These are phyloP conservation scores for Dipodomys stephensi DNA, from an alignment of 2,113 vertebrate species.

Conservation along the genomic window DNA sequence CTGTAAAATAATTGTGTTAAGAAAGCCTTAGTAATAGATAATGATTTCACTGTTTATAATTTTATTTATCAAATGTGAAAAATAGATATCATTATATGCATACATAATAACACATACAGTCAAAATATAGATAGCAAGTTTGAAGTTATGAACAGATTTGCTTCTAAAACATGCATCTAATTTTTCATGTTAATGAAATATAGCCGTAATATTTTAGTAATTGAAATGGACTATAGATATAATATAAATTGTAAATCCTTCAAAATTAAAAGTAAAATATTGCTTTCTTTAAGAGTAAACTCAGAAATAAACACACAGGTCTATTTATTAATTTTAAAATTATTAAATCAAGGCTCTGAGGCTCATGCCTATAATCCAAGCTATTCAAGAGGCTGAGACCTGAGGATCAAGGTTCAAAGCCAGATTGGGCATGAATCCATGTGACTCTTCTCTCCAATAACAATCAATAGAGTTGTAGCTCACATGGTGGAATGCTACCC, in stretches of 20 bases:
- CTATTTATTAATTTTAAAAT: not conserved
- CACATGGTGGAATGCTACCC: too few relatives aligned
- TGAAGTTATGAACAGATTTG: not conserved
- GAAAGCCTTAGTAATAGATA: slow-evolving; percentile 44
- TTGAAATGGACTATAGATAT: not conserved
- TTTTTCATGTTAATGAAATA: not conserved
- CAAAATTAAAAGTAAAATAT: not conserved
- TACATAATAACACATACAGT: not conserved
- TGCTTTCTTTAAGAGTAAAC: not conserved
- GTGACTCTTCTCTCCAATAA: too few relatives aligned
- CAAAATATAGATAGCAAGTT: not conserved
- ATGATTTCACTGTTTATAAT: slow-evolving; percentile 38
- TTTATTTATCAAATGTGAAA: not conserved
- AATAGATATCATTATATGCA: not conserved
- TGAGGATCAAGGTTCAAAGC: too few relatives aligned
- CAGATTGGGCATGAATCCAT: too few relatives aligned
- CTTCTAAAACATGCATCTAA: not conserved
- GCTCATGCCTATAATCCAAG: too few relatives aligned
- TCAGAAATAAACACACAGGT: not conserved
- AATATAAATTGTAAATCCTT: not conserved
- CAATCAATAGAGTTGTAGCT: too few relatives aligned
- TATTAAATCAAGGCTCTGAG: too few relatives aligned
- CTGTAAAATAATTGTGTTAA: slow-evolving; percentile 14
- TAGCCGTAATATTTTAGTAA: not conserved
- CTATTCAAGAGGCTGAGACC: too few relatives aligned